Percentiles rank a stretch among this genome's conserved stretches.
phyloP scores from a whole-genome alignment of 2,797 vertebrate genomes.

The Acomys russatus region DNA sequence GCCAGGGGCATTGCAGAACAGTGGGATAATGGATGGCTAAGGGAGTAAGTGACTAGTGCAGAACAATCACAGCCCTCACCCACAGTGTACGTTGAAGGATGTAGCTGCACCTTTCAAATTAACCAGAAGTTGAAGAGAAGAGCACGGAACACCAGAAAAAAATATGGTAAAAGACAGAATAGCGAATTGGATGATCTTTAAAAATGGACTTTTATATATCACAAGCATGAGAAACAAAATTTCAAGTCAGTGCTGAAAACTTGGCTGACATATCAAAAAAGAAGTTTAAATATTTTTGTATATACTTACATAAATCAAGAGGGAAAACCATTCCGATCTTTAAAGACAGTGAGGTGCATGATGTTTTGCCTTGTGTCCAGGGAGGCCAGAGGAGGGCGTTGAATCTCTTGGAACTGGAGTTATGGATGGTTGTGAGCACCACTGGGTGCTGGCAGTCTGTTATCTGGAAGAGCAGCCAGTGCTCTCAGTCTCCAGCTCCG shows the following conservation, averaged over 20 bases:
- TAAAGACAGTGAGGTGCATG: neutral
- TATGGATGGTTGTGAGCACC: neutral
- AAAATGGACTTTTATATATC: neutral
- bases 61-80: neutral
- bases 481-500: neutral
- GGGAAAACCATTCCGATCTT: neutral
- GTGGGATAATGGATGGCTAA: neutral
- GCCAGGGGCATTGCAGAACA: neutral
- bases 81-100: neutral
- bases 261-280: neutral
- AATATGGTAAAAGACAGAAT: neutral
- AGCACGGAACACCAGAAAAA: neutral
- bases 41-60: neutral
- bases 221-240: neutral
- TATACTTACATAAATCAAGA: slow-evolving; percentile 13
- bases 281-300: slow-evolving; percentile 1
- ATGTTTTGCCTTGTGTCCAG: neutral
- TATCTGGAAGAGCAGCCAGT: neutral
- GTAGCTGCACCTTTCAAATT: neutral
- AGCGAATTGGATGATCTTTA: neutral
- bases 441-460: neutral
- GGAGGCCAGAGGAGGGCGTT: neutral
- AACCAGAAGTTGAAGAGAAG: slow-evolving; percentile 9
- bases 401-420: neutral
- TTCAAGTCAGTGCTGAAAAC: slow-evolving; percentile 1